Base-by-base conservation (phyloP, 2,888 invertebrate genomes). In the Petrolisthes manimaculis region DNA sequence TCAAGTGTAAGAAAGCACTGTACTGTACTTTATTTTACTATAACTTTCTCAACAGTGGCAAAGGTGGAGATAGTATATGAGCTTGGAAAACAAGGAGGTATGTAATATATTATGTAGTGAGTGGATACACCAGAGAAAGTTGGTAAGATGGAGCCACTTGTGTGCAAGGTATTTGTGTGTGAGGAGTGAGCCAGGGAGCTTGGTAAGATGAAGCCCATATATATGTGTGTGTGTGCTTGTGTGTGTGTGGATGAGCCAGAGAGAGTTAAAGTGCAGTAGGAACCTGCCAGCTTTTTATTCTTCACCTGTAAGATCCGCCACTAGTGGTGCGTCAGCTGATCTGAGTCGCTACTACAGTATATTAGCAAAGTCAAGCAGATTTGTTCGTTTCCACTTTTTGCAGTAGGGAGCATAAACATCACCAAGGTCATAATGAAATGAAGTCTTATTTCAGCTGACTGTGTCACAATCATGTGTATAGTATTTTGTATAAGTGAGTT, bases 401-500 rank as follows among this genome's bases (percentile, higher is more conserved):
- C 83, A 61, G 61, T 84, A 85, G 67, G 67, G 24, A 78, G 14
- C 54, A 51, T 78, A 3, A 85, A 14, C 18, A 67, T 18, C 55
- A 61, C 71, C 12, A 69, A 54, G 80, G 37, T 6, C 37, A 37
- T 67, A 37, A 37, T 81, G 24, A 67, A n/a, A 6, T 6, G n/a
- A n/a, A n/a, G 81, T 67, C 67, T 81, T 67, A 56, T 51, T 37
- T 81, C 81, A 74, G 81, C 80, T 86, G 86, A 81, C 75, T 56
- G 51, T 71, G 86, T 86, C 81, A 81, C 56, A 74, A 86, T 37
- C 81, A 56, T 86, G 81, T 86, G 84, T 84, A 86, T 86, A 86
- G 81, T 81, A 81, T 86, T 86, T 86, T 86, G 81, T 81, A 86
- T 81, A 86, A 54, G 77, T 75, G 86, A 86, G 78, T 61, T 55